Evolutionary conservation across 2,888 invertebrate genomes (phyloP).

Genomic region (Arctia plantaginis): DNA sequence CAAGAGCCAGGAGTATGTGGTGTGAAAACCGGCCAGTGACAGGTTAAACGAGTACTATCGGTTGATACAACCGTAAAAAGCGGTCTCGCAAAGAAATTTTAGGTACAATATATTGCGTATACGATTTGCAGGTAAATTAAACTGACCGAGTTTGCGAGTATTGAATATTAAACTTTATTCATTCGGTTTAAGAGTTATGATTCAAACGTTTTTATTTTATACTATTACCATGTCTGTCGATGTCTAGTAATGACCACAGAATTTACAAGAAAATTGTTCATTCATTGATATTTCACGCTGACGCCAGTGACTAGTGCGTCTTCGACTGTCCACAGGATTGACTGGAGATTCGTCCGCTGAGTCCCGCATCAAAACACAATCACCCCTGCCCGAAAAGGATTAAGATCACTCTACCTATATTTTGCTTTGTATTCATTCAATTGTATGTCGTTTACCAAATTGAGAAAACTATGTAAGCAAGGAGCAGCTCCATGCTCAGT

Average conservation of each 20-base stretch:
- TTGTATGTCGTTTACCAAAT: constrained; percentile 51
- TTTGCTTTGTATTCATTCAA: constrained; percentile 69
- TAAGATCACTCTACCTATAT: constrained; percentile 69
- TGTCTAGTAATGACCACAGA: background rate
- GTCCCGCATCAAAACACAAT: constrained; percentile 79
- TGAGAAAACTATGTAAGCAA: constrained; percentile 8
- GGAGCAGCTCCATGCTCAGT: background rate
- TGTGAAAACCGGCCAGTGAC: too few relatives aligned
- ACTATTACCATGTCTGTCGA: too few relatives aligned
- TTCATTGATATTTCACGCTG: constrained; percentile 24
- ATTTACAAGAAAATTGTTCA: background rate
- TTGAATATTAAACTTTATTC: too few relatives aligned
- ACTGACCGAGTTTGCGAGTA: too few relatives aligned
- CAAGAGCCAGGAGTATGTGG: too few relatives aligned
- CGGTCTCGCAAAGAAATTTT: too few relatives aligned
- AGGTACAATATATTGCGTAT: too few relatives aligned
- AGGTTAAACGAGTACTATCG: too few relatives aligned
- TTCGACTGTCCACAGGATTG: constrained; percentile 44
- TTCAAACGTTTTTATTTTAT: too few relatives aligned
- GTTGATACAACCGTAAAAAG: too few relatives aligned
- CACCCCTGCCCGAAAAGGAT: constrained; percentile 66
- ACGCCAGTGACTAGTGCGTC: constrained; percentile 30
- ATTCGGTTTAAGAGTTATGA: too few relatives aligned
- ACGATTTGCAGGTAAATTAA: too few relatives aligned
- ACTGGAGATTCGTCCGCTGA: constrained; percentile 59